phyloP scores from a whole-genome alignment of 2,888 invertebrate species.

The Drosophila cracens region DNA sequence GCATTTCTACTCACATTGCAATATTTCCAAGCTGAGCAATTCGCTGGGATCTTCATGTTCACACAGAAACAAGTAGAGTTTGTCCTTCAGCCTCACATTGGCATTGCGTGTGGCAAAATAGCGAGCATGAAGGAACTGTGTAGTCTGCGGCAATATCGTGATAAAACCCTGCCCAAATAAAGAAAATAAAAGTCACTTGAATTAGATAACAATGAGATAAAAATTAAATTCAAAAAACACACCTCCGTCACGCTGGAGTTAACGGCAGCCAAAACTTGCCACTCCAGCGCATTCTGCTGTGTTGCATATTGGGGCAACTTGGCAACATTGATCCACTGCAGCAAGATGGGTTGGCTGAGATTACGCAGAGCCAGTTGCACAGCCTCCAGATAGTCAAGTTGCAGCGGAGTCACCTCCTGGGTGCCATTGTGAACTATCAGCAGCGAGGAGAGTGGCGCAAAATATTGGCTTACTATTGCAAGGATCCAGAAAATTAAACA shows the following conservation, averaged over 20 bases:
- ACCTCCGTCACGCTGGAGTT: constrained; percentile 79
- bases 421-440: constrained; percentile 77
- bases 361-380: constrained; percentile 66
- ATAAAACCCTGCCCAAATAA: constrained; percentile 79
- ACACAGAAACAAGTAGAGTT: constrained; percentile 82
- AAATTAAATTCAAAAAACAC: constrained; percentile 3
- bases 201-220: background rate
- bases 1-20: constrained; percentile 80
- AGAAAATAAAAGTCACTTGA: background rate
- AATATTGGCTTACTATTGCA: constrained; percentile 75
- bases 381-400: constrained; percentile 74
- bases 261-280: constrained; percentile 72
- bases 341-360: constrained; percentile 50
- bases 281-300: constrained; percentile 47
- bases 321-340: constrained; percentile 82
- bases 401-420: constrained; percentile 39
- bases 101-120: constrained; percentile 83
- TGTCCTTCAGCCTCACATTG: constrained; percentile 82
- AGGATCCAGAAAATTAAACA: background rate
- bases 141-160: constrained; percentile 76
- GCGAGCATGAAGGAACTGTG: constrained; percentile 79
- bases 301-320: constrained; percentile 43
- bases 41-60: constrained; percentile 75
- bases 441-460: constrained; percentile 74
- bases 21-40: constrained; percentile 72